These are phyloP conservation scores for Maniola jurtina DNA, from an alignment of 1,140 invertebrate genomes.

Conservation along the genomic window DNA sequence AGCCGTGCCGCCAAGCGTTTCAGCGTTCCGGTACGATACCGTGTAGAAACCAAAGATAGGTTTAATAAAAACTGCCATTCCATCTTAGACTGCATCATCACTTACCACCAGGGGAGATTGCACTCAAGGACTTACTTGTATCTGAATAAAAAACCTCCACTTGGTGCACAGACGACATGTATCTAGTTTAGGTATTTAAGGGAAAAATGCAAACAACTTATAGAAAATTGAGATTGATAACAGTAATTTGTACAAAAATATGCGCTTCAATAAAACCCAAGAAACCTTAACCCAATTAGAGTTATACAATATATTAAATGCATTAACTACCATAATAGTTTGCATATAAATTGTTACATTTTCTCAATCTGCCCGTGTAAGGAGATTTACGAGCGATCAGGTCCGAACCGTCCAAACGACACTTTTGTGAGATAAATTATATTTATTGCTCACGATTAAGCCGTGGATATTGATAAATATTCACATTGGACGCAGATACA, in stretches of 20 bases:
- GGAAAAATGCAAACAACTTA: too few relatives aligned
- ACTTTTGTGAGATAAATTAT: slow-evolving; percentile 19
- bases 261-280: slow-evolving; percentile 20
- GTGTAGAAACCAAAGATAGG: too few relatives aligned
- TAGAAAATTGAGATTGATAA: too few relatives aligned
- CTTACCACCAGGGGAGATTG: too few relatives aligned
- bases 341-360: slow-evolving; percentile 40
- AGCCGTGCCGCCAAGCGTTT: too few relatives aligned
- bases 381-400: slow-evolving; percentile 29
- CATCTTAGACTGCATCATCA: too few relatives aligned
- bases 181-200: too few relatives aligned
- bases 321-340: slow-evolving; percentile 29
- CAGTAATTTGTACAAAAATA: slow-evolving; percentile 9
- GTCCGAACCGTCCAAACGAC: slow-evolving; percentile 9
- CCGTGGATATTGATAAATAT: neutral
- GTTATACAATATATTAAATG: slow-evolving; percentile 31
- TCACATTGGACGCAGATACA: neutral
- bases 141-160: too few relatives aligned
- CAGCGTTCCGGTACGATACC: too few relatives aligned
- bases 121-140: too few relatives aligned
- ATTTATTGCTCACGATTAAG: slow-evolving; percentile 7
- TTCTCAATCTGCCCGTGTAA: slow-evolving; percentile 22
- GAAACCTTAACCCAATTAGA: slow-evolving; percentile 40
- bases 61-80: too few relatives aligned
- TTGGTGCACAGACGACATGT: too few relatives aligned